phyloP scores from a whole-genome alignment of 2,888 invertebrate genomes.

The Acrobasis consociella region DNA sequence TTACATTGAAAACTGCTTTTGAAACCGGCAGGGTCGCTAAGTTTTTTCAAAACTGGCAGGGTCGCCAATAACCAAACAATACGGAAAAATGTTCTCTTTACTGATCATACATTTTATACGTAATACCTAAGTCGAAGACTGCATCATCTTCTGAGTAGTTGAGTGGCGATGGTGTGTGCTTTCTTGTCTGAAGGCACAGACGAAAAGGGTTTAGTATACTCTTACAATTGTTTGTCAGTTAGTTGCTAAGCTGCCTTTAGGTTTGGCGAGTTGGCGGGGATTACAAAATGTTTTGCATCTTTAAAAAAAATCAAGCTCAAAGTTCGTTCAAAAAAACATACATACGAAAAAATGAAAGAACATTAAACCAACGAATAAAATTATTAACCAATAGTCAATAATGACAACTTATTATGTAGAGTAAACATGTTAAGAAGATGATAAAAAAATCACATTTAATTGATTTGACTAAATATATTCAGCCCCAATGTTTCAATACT shows the following conservation, averaged over 20 bases:
- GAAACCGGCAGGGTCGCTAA: too few species aligned
- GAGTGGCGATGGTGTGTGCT: constrained; percentile 27
- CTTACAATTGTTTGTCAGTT: constrained; percentile 35
- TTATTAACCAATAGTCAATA: too few species aligned
- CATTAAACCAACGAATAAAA: too few species aligned
- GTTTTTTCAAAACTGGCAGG: neutral
- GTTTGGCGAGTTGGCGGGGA: constrained; percentile 42
- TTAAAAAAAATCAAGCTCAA: too few species aligned
- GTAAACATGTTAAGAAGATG: too few species aligned
- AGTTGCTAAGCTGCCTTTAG: constrained; percentile 45
- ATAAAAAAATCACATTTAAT: too few species aligned
- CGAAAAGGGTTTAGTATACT: constrained; percentile 59
- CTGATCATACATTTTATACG: neutral
- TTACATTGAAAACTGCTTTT: too few species aligned
- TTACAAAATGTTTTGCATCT: constrained; percentile 28
- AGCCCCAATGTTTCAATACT: too few species aligned
- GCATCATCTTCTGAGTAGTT: neutral
- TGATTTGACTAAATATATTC: too few species aligned
- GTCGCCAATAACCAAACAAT: neutral
- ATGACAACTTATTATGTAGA: too few species aligned
- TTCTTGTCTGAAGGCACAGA: constrained; percentile 24
- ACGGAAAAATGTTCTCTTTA: neutral
- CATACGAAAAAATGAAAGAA: too few species aligned
- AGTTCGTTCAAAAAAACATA: too few species aligned
- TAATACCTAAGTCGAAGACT: neutral